Percentiles rank a stretch among this genome's conserved stretches.
These are phyloP conservation scores for Rhinoraja longicauda DNA, from an alignment of 2,797 vertebrate genomes.

Conservation along the genomic window DNA sequence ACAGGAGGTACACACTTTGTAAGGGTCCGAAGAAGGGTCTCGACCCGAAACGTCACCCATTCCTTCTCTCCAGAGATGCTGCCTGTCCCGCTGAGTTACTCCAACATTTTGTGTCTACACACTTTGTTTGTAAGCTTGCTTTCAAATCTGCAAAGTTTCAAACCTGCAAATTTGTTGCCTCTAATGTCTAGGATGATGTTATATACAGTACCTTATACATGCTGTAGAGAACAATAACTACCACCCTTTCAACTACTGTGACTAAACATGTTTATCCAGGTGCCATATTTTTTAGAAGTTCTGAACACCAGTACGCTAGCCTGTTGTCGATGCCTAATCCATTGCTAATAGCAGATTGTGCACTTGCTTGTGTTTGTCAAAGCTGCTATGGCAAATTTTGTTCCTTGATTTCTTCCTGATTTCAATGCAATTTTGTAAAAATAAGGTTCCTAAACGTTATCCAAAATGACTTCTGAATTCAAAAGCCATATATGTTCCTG, in stretches of 20 bases:
- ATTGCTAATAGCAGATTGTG: constrained; percentile 19
- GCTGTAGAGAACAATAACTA: background rate
- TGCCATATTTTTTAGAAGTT: background rate
- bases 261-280: background rate
- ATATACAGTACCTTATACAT: background rate
- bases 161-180: background rate
- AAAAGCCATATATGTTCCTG: background rate
- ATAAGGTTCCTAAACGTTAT: background rate
- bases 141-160: background rate
- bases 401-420: background rate
- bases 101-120: too few species aligned
- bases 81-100: too few species aligned
- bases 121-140: background rate
- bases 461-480: background rate
- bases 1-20: background rate
- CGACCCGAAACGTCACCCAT: too few species aligned
- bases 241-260: background rate
- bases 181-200: background rate
- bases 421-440: background rate
- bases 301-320: background rate
- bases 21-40: background rate
- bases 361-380: background rate
- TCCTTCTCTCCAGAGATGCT: too few species aligned
- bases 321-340: background rate
- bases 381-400: background rate